Evolutionary conservation across 1,140 invertebrate genomes (phyloP).

Genomic region (Papilio helenus): DNA sequence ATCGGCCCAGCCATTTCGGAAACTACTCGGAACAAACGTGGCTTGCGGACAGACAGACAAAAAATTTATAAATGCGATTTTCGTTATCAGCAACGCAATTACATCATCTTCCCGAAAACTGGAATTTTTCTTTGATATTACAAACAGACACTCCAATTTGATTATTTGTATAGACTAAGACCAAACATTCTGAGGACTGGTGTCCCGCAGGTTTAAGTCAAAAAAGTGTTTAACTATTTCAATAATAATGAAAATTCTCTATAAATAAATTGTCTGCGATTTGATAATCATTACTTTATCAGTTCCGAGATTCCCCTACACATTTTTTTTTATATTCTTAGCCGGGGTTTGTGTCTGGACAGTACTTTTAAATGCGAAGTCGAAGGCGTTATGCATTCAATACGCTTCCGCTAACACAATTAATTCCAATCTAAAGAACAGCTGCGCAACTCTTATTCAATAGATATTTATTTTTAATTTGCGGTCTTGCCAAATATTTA

Average conservation of each 20-base stretch:
- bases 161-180: too few relatives aligned
- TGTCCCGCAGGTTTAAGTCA: too few relatives aligned
- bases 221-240: too few relatives aligned
- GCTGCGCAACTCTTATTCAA: constrained; percentile 25
- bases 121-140: too few relatives aligned
- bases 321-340: neutral
- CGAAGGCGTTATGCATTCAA: constrained; percentile 30
- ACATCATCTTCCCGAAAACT: too few relatives aligned
- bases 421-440: constrained; percentile 31
- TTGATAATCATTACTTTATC: neutral
- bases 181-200: too few relatives aligned
- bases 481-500: constrained; percentile 18
- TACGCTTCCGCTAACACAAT: constrained; percentile 25
- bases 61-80: too few relatives aligned
- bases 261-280: neutral
- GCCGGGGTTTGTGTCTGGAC: neutral
- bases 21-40: too few relatives aligned
- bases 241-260: neutral
- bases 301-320: neutral
- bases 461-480: constrained; percentile 37
- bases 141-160: too few relatives aligned
- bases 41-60: too few relatives aligned
- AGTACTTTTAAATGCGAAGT: neutral
- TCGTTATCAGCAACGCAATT: too few relatives aligned
- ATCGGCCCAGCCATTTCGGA: too few relatives aligned